Base-by-base conservation (phyloP, 2,113 vertebrate species). In the Pleuronectes platessa region DNA sequence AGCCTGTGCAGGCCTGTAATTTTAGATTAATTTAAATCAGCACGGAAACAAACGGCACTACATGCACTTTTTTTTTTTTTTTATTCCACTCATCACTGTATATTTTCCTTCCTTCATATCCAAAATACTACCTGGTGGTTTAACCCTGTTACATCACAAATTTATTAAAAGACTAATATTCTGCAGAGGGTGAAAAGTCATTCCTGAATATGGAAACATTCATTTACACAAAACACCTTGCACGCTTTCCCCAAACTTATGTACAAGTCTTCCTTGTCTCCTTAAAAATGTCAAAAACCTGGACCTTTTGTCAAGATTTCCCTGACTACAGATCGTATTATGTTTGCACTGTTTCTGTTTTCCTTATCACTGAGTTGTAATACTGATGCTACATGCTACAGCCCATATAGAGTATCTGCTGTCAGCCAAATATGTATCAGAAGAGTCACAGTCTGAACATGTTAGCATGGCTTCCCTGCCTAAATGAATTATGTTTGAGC, bases 401-500 rank as follows among this genome's bases (percentile, higher is more conserved):
- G 42, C 21, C 20, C 26, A 27, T 31, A 49, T 24, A 7, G 61
- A 76, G 26, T 21, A 4, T 37, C 15, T 49, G 40, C 31, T 55
- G 21, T 61, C 26, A 59, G 11, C 24, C 51, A 40, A 51, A 35
- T 56, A 7, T 58, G 37, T 65, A 12, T 60, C 27, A 65, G 21
- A 14, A 42, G 21, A 24, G n/a, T 56, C 21, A 42, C 45, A 17
- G 10, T 49, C 58, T 76, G 66, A 74, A 66, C n/a, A 64, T 35
- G n/a, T 59, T 24, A 37, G 20, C 56, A n/a, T n/a, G 31, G 8
- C 1, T 49, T 74, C 61, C 26, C 2, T 63, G 26, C 11, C 60
- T 61, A 37, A 47, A 12, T 61, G 14, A 80, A 55, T 49, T 5
- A 68, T 51, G 11, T 51, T 21, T 62, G 24, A 71, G 11, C 26